Percentiles rank a stretch among this genome's conserved stretches.
phyloP scores from a whole-genome alignment of 2,888 invertebrate genomes.

The Sericinus montela region DNA sequence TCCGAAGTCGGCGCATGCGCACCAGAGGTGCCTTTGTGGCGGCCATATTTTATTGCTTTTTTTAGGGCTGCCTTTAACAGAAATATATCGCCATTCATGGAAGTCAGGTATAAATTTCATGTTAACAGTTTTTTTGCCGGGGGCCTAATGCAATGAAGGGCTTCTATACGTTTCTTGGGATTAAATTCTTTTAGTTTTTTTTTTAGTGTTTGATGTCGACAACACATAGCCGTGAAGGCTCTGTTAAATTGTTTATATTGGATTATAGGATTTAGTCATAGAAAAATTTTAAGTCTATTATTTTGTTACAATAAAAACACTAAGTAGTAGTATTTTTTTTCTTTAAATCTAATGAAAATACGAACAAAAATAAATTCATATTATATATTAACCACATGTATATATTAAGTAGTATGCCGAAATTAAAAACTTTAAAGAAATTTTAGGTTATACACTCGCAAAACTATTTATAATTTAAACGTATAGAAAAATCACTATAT shows the following conservation, averaged over 20 bases:
- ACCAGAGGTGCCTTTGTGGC: constrained; percentile 67
- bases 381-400: no score
- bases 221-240: constrained; percentile 3
- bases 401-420: no score
- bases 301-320: no score
- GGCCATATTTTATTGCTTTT: constrained; percentile 69
- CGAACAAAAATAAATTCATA: no score
- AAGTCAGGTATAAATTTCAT: constrained; percentile 69
- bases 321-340: no score
- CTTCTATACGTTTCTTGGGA: constrained; percentile 31
- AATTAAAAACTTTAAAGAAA: no score
- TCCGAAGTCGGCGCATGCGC: constrained; percentile 59
- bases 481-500: no score
- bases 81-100: constrained; percentile 70
- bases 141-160: constrained; percentile 41
- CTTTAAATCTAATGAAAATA: no score
- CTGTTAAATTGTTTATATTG: constrained; percentile 11
- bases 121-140: constrained; percentile 44
- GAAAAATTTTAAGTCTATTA: neutral
- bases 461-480: no score
- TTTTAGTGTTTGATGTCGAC: constrained; percentile 3
- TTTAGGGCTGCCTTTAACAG: constrained; percentile 54
- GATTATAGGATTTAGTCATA: constrained; percentile 3
- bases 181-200: constrained; percentile 26
- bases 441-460: no score